Base-by-base conservation (phyloP, 2,797 vertebrate species). In the Gymnothorax reevesii region DNA sequence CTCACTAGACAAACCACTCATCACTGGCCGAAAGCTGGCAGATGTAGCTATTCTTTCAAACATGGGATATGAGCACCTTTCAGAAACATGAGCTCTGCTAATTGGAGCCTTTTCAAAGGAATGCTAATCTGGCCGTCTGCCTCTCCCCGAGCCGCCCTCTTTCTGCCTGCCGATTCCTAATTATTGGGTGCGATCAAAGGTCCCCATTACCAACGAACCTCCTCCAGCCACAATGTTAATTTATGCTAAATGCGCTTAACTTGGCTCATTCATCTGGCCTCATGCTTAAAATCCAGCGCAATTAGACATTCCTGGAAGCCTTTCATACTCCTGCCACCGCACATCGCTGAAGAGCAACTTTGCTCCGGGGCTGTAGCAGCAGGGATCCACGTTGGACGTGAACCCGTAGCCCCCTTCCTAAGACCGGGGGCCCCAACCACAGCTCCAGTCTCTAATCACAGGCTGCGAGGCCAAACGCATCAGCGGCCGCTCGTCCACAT, bases 311-410 rank as follows among this genome's bases (percentile, higher is more conserved):
- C 57, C 57, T 59, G 54, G 55, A 59, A 83, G n/a, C 3, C 71
- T 27, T 80, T 79, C 71, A 87, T 88, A 77, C 33, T 22, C 86
- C 73, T 57, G 85, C 84, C 80, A 25, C 77, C 75, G 88, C 25
- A 60, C 73, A 27, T 12, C 57, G 57, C 80, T 60, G 83, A 20
- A 71, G 83, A 52, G 69, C 71, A 83, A 59, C 66, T 60, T 42
- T 82, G 83, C 84, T 86, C 62, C 77, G 25, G 85, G 84, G 86
- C 88, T 25, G 87, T 73, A 88, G 60, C 89, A 90, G 89, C 87
- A 85, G 87, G 88, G 84, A 85, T 64, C 79, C 88, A 84, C 57
- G 64, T 83, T 20, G 3, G 60, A 71, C 55, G 66, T 15, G 75
- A 49, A 69, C 84, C 54, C 85, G 17, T 22, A 60, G 33, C 86